Conservation (phyloP, 2,888 invertebrate genomes). For the Acleris emargana region DNA sequence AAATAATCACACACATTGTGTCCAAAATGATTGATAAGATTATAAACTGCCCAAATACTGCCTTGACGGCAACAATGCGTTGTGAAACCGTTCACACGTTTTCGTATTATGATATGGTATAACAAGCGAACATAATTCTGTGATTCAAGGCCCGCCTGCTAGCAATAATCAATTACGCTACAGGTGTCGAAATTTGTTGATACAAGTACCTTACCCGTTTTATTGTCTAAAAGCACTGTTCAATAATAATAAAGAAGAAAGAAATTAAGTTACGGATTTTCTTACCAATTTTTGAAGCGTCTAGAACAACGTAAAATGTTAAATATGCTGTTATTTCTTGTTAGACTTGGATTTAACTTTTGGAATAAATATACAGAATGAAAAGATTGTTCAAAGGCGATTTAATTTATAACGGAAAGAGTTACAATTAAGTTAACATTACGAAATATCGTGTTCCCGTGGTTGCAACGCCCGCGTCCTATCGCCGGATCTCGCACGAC, state of each 20-base stretch:
- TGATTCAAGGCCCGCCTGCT: conserved; percentile 54
- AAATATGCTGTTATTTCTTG: too few relatives aligned
- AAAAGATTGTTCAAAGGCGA: conserved; percentile 7
- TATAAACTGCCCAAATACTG: conserved; percentile 39
- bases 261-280: too few relatives aligned
- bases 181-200: conserved; percentile 58
- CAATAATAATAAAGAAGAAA: too few relatives aligned
- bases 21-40: conserved; percentile 32
- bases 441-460: conserved; percentile 35
- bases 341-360: too few relatives aligned
- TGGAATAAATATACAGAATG: background rate
- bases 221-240: background rate
- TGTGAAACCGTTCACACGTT: conserved; percentile 59
- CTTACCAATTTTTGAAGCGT: too few relatives aligned
- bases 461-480: conserved; percentile 30
- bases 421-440: conserved; percentile 25
- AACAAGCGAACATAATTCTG: conserved; percentile 59
- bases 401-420: conserved; percentile 12
- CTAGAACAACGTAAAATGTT: too few relatives aligned
- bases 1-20: conserved; percentile 10
- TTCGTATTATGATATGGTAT: conserved; percentile 48
- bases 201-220: background rate
- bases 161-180: conserved; percentile 53
- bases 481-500: conserved; percentile 36
- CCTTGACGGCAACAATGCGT: conserved; percentile 50